These are phyloP conservation scores for Trematomus bernacchii DNA, from an alignment of 2,797 vertebrate genomes.

Conservation along the genomic window DNA sequence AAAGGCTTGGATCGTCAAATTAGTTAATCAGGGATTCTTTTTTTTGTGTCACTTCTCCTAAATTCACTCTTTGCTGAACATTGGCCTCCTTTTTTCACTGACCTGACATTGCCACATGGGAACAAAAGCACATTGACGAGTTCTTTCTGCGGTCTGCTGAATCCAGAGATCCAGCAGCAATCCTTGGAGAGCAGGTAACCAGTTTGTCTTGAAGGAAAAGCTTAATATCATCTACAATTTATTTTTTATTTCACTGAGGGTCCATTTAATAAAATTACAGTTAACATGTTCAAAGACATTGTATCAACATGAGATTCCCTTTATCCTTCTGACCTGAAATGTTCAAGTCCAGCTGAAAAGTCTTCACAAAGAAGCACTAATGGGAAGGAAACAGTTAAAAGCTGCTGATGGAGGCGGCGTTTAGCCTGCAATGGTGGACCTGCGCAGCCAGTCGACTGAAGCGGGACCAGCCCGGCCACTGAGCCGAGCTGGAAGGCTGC, in stretches of 20 bases:
- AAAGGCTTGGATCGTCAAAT: neutral
- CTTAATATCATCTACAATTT: neutral
- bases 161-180: constrained; percentile 35
- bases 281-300: constrained; percentile 1
- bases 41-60: neutral
- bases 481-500: constrained; percentile 74
- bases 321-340: constrained; percentile 13
- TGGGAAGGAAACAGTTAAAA: constrained; percentile 69
- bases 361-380: neutral
- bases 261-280: neutral
- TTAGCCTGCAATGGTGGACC: constrained; percentile 63
- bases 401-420: constrained; percentile 44
- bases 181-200: constrained; percentile 37
- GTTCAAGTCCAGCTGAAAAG: constrained; percentile 1
- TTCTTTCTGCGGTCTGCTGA: constrained; percentile 33
- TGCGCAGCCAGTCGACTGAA: constrained; percentile 60
- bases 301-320: neutral
- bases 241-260: neutral
- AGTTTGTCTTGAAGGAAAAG: constrained; percentile 5
- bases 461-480: constrained; percentile 72
- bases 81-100: constrained; percentile 14
- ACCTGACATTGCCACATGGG: constrained; percentile 44
- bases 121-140: constrained; percentile 52
- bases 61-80: neutral
- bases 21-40: constrained; percentile 13